Evolutionary conservation across 1,140 invertebrate species (phyloP).

Genomic region (Meloidogyne exigua): DNA sequence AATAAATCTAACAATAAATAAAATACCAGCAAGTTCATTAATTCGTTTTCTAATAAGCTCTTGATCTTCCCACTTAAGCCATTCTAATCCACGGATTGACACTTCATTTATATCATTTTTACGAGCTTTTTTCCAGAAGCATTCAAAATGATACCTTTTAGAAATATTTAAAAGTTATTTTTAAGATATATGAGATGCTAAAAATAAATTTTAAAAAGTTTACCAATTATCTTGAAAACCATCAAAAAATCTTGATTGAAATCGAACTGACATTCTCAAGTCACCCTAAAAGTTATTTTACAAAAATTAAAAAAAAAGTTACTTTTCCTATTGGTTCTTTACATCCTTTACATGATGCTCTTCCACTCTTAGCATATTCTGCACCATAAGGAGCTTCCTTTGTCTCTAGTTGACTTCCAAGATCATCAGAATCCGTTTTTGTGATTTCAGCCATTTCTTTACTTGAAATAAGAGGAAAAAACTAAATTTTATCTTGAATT

Average conservation of each 20-base stretch:
- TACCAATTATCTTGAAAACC: constrained; percentile 57
- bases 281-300: constrained; percentile 36
- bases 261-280: constrained; percentile 47
- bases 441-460: neutral
- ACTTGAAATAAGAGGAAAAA: too few relatives aligned
- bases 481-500: too few relatives aligned
- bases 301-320: constrained; percentile 29
- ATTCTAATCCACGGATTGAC: constrained; percentile 55
- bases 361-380: constrained; percentile 84
- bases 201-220: neutral
- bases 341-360: constrained; percentile 79
- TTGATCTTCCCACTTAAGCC: constrained; percentile 54
- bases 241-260: constrained; percentile 47
- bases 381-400: constrained; percentile 63
- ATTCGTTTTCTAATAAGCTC: constrained; percentile 47
- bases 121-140: constrained; percentile 70
- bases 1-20: neutral
- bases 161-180: neutral
- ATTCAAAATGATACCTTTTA: constrained; percentile 82
- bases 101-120: constrained; percentile 50
- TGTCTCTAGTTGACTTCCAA: neutral
- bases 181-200: too few relatives aligned
- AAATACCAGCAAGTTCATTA: constrained; percentile 34
- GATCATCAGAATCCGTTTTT: neutral
- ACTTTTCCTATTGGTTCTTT: constrained; percentile 80